These are phyloP conservation scores for Bursaphelenchus okinawaensis DNA, from an alignment of 2,888 invertebrate species.

Conservation along the genomic window DNA sequence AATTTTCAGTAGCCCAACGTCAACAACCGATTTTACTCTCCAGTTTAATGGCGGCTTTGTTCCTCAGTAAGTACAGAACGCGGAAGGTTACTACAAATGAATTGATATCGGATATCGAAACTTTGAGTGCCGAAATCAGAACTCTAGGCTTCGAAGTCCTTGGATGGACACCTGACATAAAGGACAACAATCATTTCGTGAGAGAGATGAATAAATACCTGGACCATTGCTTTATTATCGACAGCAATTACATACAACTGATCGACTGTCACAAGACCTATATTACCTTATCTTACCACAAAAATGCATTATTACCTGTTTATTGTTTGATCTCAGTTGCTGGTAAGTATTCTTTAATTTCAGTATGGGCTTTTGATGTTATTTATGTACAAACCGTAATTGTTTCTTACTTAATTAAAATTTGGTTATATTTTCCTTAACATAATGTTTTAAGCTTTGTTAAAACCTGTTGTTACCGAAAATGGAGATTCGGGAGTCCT, in stretches of 20 bases:
- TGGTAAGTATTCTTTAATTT: conserved; percentile 26
- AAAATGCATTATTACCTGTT: conserved; percentile 39
- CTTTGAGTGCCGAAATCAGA: conserved; percentile 20
- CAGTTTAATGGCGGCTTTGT: conserved; percentile 34
- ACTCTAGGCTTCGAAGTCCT: conserved; percentile 25
- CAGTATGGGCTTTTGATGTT: too few species aligned
- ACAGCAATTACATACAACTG: neutral
- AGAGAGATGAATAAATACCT: neutral
- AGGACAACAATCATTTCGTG: neutral
- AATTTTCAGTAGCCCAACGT: conserved; percentile 38
- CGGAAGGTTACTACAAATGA: conserved; percentile 14
- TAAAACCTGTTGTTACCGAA: conserved; percentile 1
- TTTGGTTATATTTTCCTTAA: neutral
- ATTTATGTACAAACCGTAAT: too few species aligned
- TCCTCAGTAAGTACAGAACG: conserved; percentile 39
- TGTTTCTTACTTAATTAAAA: too few species aligned
- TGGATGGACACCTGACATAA: conserved; percentile 21
- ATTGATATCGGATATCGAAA: conserved; percentile 18
- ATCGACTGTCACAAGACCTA: conserved; percentile 20
- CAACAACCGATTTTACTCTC: conserved; percentile 39
- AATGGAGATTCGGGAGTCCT: conserved; percentile 6
- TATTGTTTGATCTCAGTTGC: conserved; percentile 39
- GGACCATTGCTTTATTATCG: neutral
- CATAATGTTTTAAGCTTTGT: too few species aligned
- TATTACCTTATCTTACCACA: conserved; percentile 43